These are phyloP conservation scores for Drosophila mimetica DNA, from an alignment of 2,888 invertebrate genomes.

Conservation along the genomic window DNA sequence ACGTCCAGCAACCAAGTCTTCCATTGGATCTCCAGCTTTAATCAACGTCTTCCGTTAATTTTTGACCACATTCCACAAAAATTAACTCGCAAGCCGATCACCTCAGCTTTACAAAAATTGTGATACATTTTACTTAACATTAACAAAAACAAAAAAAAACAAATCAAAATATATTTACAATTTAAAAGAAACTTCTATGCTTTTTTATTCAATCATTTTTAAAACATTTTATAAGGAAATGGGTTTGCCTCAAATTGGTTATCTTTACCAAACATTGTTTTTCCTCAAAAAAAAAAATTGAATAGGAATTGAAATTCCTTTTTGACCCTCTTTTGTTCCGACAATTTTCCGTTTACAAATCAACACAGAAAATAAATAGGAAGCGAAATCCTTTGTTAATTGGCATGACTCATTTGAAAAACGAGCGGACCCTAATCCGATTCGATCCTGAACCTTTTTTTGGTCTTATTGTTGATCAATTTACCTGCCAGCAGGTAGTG, in stretches of 20 bases:
- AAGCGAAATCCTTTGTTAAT: slow-evolving; percentile 53
- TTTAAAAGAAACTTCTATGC: slow-evolving; percentile 55
- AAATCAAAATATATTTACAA: slow-evolving; percentile 57
- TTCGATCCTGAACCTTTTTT: slow-evolving; percentile 45
- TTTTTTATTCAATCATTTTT: slow-evolving; percentile 38
- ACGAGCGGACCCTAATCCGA: slow-evolving; percentile 53
- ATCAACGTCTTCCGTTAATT: slow-evolving; percentile 70
- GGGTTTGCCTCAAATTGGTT: background rate
- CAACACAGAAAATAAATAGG: slow-evolving; percentile 28
- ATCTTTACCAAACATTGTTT: slow-evolving; percentile 1
- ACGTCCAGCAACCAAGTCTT: slow-evolving; percentile 61
- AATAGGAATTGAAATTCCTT: slow-evolving; percentile 35
- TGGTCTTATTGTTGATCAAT: slow-evolving; percentile 51
- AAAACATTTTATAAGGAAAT: slow-evolving; percentile 5
- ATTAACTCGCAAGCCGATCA: slow-evolving; percentile 67
- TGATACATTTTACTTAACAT: slow-evolving; percentile 65
- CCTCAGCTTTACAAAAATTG: slow-evolving; percentile 71
- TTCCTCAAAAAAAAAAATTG: slow-evolving; percentile 2
- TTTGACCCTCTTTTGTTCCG: slow-evolving; percentile 1
- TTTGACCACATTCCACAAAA: slow-evolving; percentile 42
- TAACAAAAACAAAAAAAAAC: slow-evolving; percentile 36
- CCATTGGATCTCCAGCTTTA: slow-evolving; percentile 65
- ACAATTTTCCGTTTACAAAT: slow-evolving; percentile 36
- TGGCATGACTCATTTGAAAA: slow-evolving; percentile 59
- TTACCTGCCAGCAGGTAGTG: slow-evolving; percentile 70